A percentile compares a stretch with the other conserved stretches of the same genome.
Conservation (phyloP, 2,797 vertebrate genomes). For the Rhinella marina region DNA sequence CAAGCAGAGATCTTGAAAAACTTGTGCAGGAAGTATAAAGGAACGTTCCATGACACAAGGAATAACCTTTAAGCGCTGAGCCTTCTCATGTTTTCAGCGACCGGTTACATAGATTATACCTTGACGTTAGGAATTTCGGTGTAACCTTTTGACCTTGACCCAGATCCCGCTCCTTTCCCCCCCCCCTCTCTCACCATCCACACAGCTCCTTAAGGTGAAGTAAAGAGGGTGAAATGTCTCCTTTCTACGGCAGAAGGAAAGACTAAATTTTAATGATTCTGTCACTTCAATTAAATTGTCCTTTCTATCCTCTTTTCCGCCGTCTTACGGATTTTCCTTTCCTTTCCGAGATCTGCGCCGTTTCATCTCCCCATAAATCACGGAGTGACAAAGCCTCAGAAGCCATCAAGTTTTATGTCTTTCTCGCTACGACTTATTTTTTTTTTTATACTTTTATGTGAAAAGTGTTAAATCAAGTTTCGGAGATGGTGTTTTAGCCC, state of each 20-base stretch:
- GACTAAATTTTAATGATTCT: constrained; percentile 52
- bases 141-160: constrained; percentile 5
- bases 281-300: constrained; percentile 53
- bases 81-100: too few species aligned
- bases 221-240: neutral
- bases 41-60: too few species aligned
- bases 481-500: constrained; percentile 57
- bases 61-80: too few species aligned
- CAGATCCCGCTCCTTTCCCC: neutral
- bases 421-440: constrained; percentile 57
- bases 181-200: too few species aligned
- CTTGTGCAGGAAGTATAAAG: neutral
- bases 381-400: constrained; percentile 51
- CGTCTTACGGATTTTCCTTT: constrained; percentile 37
- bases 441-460: constrained; percentile 54
- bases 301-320: constrained; percentile 56
- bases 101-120: neutral
- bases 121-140: neutral
- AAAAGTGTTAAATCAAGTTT: constrained; percentile 63
- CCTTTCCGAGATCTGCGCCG: constrained; percentile 43
- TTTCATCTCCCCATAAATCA: constrained; percentile 51
- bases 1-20: neutral
- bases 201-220: constrained; percentile 3
- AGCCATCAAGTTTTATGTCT: neutral
- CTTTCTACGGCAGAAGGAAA: constrained; percentile 37